Conservation (phyloP, 2,113 vertebrate genomes). For the Oophaga pumilio region DNA sequence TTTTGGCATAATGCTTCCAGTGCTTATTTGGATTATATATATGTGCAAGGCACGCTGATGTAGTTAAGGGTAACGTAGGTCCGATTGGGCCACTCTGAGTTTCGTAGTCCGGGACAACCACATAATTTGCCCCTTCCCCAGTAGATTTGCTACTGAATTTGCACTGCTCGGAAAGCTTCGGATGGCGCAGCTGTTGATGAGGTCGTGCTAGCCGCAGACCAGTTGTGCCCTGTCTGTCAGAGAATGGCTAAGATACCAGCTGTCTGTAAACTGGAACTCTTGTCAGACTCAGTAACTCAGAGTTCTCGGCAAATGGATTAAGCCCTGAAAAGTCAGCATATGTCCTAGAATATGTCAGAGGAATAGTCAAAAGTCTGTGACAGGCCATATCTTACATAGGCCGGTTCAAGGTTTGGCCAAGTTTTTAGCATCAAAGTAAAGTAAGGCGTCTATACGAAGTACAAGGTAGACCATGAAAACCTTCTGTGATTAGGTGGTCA, state of each 20-base stretch:
- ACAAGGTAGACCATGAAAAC: background rate
- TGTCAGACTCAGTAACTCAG: background rate
- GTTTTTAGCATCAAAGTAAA: no score
- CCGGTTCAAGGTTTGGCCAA: background rate
- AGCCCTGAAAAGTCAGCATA: background rate
- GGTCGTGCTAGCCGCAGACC: background rate
- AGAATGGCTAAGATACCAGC: background rate
- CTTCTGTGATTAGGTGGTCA: background rate
- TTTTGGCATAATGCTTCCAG: no score
- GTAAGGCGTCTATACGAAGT: no score
- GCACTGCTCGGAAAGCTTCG: background rate
- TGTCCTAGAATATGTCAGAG: background rate
- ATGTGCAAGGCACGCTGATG: no score
- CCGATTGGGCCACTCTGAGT: no score
- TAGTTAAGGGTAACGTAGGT: no score
- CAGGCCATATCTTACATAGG: background rate
- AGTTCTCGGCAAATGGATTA: background rate
- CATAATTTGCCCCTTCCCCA: no score
- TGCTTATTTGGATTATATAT: no score
- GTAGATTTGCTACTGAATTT: no score
- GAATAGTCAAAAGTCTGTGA: background rate
- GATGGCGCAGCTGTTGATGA: constrained; percentile 36
- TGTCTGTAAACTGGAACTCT: background rate
- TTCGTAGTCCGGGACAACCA: no score
- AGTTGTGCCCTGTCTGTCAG: background rate